Evolutionary conservation across 2,113 vertebrate species (phyloP), one percentile per base, ranked within the genome.

Genomic region (Abramis brama): DNA sequence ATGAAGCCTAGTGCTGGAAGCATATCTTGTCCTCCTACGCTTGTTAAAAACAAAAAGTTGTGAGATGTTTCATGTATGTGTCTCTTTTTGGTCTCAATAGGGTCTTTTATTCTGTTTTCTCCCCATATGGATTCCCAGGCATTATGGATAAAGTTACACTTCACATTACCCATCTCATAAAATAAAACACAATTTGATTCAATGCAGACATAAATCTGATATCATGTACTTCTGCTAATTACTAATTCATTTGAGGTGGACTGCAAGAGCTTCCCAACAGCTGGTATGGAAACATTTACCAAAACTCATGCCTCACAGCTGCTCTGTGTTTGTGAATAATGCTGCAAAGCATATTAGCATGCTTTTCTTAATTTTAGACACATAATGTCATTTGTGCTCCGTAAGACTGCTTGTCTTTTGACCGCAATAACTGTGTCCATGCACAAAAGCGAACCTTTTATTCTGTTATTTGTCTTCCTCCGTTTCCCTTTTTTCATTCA

Each of bases 361-460:
- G 30, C 33, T 81, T 66, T 43, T 68, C 39, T 59, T 19, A 25
- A 50, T 73, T 88, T 62, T 39, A 64, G 75, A 43, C 59, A 62
- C 83, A 43, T 27, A 84, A 43, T 66, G 43, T 64, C 15, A 84
- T 89, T 85, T 87, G 50, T 75, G 17, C 71, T 77, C 21, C 23
- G 27, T 45, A 47, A 79, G 59, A 50, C 11, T 12, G 52, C 50
- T 33, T 82, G 43, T 82, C 45, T 82, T 82, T 82, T 70, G 79
- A 60, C 55, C 77, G 57, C 77, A 57, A 30, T 57, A 68, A 36
- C 62, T 64, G 21, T 47, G 82, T 79, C 45, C 45, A 39, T 79
- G 77, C n/a, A 70, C 39, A 86, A 83, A 89, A 59, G 45, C 19
- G 12, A 52, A 73, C 45, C 60, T 60, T 87, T 88, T 23, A 62